These are phyloP conservation scores for Murina feae DNA, from an alignment of 2,113 vertebrate genomes.

Conservation along the genomic window DNA sequence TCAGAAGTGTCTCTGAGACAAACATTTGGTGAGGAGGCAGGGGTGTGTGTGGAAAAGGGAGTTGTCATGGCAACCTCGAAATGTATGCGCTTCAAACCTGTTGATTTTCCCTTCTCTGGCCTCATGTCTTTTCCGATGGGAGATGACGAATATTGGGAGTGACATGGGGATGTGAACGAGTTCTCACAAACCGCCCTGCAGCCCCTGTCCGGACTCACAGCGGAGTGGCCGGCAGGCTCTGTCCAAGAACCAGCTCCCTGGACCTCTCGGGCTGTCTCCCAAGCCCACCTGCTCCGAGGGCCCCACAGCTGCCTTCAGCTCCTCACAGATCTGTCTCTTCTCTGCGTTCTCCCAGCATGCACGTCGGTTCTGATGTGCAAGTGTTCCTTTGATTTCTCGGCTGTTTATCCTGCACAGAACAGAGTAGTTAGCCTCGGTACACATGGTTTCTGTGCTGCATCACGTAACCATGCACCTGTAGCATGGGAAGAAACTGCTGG, in stretches of 20 bases:
- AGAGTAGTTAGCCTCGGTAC: background rate
- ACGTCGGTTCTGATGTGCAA: too few species aligned
- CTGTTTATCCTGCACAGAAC: background rate
- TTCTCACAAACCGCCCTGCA: background rate
- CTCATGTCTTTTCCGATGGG: background rate
- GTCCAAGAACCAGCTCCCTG: too few species aligned
- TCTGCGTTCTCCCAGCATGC: background rate
- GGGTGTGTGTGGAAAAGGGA: background rate
- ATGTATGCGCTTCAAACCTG: background rate
- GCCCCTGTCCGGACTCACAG: background rate
- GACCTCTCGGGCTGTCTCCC: background rate
- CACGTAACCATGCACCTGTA: fast-evolving
- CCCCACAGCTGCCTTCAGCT: fast-evolving
- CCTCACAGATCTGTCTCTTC: background rate
- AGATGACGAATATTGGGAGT: background rate
- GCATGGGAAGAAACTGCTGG: background rate
- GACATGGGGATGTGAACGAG: background rate
- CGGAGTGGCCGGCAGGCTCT: fast-evolving
- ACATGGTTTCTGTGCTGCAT: background rate
- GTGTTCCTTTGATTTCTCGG: background rate
- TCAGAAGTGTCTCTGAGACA: background rate
- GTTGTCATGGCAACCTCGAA: conserved; percentile 44
- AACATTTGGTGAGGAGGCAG: background rate
- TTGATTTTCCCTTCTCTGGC: background rate
- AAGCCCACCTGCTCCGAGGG: background rate